phyloP scores from a whole-genome alignment of 2,113 vertebrate species.

The Vanacampus margaritifer region DNA sequence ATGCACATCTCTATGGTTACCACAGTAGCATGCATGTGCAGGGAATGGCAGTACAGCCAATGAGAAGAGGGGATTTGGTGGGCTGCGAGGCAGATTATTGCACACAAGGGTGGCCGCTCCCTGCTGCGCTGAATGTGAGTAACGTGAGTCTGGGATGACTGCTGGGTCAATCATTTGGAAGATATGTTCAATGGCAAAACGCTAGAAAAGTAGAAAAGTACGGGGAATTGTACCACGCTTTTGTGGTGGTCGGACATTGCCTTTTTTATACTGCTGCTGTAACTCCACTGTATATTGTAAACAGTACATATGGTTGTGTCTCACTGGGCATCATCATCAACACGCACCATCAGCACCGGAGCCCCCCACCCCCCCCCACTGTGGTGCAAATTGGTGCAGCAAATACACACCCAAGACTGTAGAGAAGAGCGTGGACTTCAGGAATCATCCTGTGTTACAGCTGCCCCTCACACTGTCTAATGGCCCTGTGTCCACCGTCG shows the following conservation, averaged over 20 bases:
- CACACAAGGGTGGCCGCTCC: conserved; percentile 4
- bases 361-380: too few relatives aligned
- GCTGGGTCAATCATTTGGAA: conserved; percentile 15
- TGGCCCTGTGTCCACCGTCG: too few relatives aligned
- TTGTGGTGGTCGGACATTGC: background rate
- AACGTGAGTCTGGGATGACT: conserved; percentile 11
- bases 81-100: conserved; percentile 65
- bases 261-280: background rate
- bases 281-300: background rate
- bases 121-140: conserved; percentile 13
- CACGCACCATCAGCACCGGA: too few relatives aligned
- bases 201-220: background rate
- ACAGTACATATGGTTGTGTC: too few relatives aligned
- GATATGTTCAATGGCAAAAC: conserved; percentile 3
- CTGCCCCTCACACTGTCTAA: too few relatives aligned
- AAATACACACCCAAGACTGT: too few relatives aligned
- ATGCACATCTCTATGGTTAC: conserved; percentile 62
- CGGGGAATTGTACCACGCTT: background rate
- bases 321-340: too few relatives aligned
- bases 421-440: too few relatives aligned
- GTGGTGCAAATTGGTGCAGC: too few relatives aligned
- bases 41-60: conserved; percentile 51
- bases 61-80: conserved; percentile 29
- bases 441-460: too few relatives aligned
- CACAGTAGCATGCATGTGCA: conserved; percentile 36